Conservation (phyloP, 2,888 invertebrate species). For the Diabrotica balteata region DNA sequence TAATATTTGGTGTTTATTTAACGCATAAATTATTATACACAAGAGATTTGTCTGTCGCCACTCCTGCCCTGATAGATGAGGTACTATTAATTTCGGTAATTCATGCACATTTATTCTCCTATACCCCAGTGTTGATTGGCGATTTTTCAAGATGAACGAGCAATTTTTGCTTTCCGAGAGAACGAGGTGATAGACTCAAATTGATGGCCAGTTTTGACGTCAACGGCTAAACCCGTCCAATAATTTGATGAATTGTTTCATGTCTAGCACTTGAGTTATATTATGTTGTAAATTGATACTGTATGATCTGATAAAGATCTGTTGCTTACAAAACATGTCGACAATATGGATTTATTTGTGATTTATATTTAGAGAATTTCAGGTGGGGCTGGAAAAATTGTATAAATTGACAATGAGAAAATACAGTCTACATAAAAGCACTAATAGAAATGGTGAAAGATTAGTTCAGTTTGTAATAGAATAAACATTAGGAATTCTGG, state of each 20-base stretch:
- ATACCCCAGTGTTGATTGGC: conserved; percentile 7
- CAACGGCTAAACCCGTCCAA: neutral
- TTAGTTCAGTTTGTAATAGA: no score
- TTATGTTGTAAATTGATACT: no score
- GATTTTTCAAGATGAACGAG: conserved; percentile 13
- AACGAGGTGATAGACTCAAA: conserved; percentile 1
- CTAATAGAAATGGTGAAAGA: no score
- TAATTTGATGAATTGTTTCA: conserved; percentile 2
- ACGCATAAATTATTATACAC: conserved; percentile 6
- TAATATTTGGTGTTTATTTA: neutral
- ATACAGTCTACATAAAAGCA: no score
- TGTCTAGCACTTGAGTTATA: neutral
- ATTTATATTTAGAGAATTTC: no score
- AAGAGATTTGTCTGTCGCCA: conserved; percentile 1
- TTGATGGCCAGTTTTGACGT: conserved; percentile 10
- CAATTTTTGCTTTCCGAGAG: conserved; percentile 6
- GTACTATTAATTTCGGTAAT: conserved; percentile 7
- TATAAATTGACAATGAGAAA: no score
- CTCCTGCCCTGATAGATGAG: conserved; percentile 4
- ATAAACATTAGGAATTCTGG: no score
- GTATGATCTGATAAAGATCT: no score
- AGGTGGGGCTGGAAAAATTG: no score
- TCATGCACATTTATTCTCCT: conserved; percentile 11
- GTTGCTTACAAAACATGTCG: no score
- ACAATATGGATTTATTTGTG: no score